Percentiles rank a stretch among this genome's conserved stretches.
phyloP scores from a whole-genome alignment of 2,113 vertebrate genomes.

The Oplegnathus fasciatus region DNA sequence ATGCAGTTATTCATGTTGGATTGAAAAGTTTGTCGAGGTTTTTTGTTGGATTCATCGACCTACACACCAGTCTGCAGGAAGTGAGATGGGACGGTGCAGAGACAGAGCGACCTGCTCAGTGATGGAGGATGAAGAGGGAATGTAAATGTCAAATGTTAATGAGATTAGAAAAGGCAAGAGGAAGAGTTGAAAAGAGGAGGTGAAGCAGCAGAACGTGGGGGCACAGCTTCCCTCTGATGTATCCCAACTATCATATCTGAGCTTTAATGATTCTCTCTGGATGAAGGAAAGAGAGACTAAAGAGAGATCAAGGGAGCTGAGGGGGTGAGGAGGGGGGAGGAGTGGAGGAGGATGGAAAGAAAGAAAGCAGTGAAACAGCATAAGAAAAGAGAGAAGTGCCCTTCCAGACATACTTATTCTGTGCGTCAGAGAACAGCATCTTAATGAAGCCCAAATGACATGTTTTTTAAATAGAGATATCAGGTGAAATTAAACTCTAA shows the following conservation, averaged over 20 bases:
- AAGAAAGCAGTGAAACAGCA: conserved; percentile 47
- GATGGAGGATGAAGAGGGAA: conserved; percentile 44
- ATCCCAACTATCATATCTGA: conserved; percentile 61
- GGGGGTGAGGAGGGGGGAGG: conserved; percentile 27
- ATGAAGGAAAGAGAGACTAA: conserved; percentile 69
- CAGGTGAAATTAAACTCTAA: conserved; percentile 4
- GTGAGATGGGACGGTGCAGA: background rate
- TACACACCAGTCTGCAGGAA: background rate
- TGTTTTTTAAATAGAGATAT: background rate
- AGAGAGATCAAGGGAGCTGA: conserved; percentile 64
- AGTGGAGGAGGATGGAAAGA: conserved; percentile 15
- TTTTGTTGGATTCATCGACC: background rate
- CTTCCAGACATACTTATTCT: conserved; percentile 40
- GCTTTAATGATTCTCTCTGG: conserved; percentile 75
- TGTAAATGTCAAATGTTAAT: conserved; percentile 75
- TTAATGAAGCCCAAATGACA: conserved; percentile 6
- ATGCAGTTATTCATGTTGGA: background rate
- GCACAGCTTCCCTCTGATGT: conserved; percentile 66
- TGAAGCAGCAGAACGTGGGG: conserved; percentile 57
- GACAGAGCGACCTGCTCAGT: conserved; percentile 2
- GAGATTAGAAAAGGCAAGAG: conserved; percentile 64
- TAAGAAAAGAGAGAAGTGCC: conserved; percentile 37
- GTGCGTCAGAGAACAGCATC: background rate
- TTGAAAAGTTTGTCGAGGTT: conserved; percentile 7
- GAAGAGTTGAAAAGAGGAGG: conserved; percentile 61